Conservation (phyloP, 2,797 vertebrate genomes). For the Malacoctenus gilli region DNA sequence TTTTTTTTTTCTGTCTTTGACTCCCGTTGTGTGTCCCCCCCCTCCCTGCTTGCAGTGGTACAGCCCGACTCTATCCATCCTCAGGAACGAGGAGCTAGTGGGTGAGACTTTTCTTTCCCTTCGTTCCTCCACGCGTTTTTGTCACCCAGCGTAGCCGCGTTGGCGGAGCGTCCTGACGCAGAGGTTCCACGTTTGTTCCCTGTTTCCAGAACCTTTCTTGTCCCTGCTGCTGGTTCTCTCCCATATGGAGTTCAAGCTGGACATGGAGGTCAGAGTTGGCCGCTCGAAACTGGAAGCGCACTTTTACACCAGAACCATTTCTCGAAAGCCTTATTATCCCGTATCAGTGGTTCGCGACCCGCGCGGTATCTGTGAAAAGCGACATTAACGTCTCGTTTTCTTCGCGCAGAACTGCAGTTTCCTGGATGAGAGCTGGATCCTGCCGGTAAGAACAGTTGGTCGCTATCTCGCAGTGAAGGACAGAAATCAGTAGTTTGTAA, state of each 20-base stretch:
- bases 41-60: constrained; percentile 83
- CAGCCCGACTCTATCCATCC: constrained; percentile 75
- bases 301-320: background rate
- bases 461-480: too few relatives aligned
- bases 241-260: constrained; percentile 84
- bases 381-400: constrained; percentile 15
- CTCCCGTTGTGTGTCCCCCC: background rate
- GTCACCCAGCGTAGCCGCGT: too few relatives aligned
- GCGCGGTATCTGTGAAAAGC: too few relatives aligned
- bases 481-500: too few relatives aligned
- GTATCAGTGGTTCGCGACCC: too few relatives aligned
- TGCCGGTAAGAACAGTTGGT: constrained; percentile 79
- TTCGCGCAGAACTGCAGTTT: constrained; percentile 85
- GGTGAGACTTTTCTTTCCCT: constrained; percentile 68
- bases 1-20: background rate
- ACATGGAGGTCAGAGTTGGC: constrained; percentile 86
- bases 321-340: too few relatives aligned
- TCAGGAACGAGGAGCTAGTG: constrained; percentile 82
- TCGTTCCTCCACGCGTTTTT: background rate
- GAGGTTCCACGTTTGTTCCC: constrained; percentile 5
- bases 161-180: too few relatives aligned
- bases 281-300: too few relatives aligned
- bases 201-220: constrained; percentile 83
- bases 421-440: constrained; percentile 86
- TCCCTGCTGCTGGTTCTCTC: constrained; percentile 83